Base-by-base conservation (phyloP, 2,113 vertebrate species). In the Gopherus evgoodei region DNA sequence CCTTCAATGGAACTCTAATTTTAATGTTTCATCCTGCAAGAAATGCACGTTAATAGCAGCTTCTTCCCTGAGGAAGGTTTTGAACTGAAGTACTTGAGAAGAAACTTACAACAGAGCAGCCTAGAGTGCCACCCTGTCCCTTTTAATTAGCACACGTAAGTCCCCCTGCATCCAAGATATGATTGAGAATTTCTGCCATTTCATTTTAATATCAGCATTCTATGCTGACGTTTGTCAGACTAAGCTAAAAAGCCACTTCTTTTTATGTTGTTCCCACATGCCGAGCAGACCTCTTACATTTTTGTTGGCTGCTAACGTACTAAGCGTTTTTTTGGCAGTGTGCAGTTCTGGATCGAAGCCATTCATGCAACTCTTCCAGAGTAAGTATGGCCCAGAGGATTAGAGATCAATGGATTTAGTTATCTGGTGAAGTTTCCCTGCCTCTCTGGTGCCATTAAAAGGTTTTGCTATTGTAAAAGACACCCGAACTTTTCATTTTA, bases 181-280 rank as follows among this genome's bases (percentile, higher is more conserved):
- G 95, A 97, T 97, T 96, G 95, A 98, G 96, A 95, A 90, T 96
- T 97, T 93, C 96, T 98, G 98, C 98, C 97, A 98, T 95, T 94
- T 97, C 97, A 93, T 98, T 98, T 99, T 98, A 98, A 98, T 98
- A 98, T 94, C 93, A 95, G 96, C 91, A 90, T 92, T 98, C 98
- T 97, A 96, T 93, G 98, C 98, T 98, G 98, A 97, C 96, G 97
- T 98, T 98, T 98, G 97, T 98, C 98, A 98, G 98, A 98, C 98
- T 97, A 98, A 97, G 97, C 98, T 98, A 98, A 98, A 98, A 98
- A 98, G 96, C 95, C 97, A 96, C 97, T 98, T 98, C 98, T 98
- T 98, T 98, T 98, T 96, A 98, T 98, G 98, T 98, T 98, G 97
- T 98, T 98, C 98, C 98, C 98, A 98, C 98, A 98, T 98, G 98